Evolutionary conservation across 2,888 invertebrate genomes (phyloP), one percentile per base, ranked within the genome.

Genomic region (Keiferia lycopersicella): DNA sequence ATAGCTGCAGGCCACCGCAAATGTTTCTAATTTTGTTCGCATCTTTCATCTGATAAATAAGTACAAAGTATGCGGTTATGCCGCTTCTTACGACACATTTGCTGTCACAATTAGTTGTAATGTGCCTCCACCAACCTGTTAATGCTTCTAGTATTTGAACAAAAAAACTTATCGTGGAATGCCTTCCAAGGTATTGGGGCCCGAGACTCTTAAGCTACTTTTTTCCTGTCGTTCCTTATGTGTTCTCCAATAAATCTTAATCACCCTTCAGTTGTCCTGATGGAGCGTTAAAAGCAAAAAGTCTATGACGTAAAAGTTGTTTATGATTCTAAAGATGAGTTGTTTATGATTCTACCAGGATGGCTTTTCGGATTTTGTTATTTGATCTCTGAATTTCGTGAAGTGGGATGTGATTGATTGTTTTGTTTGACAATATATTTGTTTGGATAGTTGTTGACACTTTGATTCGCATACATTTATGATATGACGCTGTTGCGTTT

Each of bases 1-100:
- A 77, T 79, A 81, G 78, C 76, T 78, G 78, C 79, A 81, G 73
- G 70, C 73, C 72, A 84, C 85, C 83, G 80, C 86, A 84, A 84
- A 83, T 79, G 78, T 77, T 78, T 77, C 77, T 81, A 76, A 84
- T 86, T 82, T 82, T 69, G 61, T 34, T 34, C 62, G 41, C 61
- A 59, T 62, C 41, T 58, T 48, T 48, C 51, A 61, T 48, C 38
- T 22, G 34, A 45, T 16, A 50, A 50, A 63, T 48, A 59, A 50
- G 61, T n/a, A 39, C 22, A 34, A 11, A 26, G 53, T 62, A 53
- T 62, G 61, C 30, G 48, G 38, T 30, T 50, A 26, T 48, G 45
- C 61, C 0, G 22, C 50, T 50, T 62, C 30, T 62, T 53, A 22
- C 53, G 39, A 53, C 62, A 62, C 22, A 53, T 53, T 62, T 62